Evolutionary conservation across 2,113 vertebrate genomes (phyloP).

Genomic region (Hirundichthys speculiger): DNA sequence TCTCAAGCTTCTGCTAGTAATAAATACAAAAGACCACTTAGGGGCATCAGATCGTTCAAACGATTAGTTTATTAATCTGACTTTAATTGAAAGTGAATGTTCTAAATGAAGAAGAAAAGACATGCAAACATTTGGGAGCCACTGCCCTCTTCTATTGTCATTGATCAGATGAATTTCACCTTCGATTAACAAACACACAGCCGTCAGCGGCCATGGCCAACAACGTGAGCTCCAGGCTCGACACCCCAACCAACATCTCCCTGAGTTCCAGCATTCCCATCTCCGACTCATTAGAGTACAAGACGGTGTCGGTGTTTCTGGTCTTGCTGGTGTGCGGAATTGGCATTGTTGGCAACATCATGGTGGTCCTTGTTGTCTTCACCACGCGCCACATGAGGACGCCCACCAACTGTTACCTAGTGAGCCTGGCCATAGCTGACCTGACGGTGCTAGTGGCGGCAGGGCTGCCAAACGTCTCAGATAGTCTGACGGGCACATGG

Average conservation of each 20-base stretch:
- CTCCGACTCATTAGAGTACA: slow-evolving; percentile 78
- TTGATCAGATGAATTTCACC: slow-evolving; percentile 1
- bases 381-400: slow-evolving; percentile 83
- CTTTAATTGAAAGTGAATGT: slow-evolving; percentile 3
- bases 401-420: slow-evolving; percentile 86
- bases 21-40: too few relatives aligned
- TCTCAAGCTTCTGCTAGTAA: too few relatives aligned
- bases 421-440: slow-evolving; percentile 84
- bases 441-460: slow-evolving; percentile 83
- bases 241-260: slow-evolving; percentile 79
- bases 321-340: slow-evolving; percentile 80
- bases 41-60: not conserved
- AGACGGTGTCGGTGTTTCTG: slow-evolving; percentile 79
- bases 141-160: not conserved
- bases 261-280: slow-evolving; percentile 51
- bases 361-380: slow-evolving; percentile 86
- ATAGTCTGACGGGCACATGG: slow-evolving; percentile 83
- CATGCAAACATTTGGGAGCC: slow-evolving; percentile 1
- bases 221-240: slow-evolving; percentile 71
- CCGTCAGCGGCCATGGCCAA: slow-evolving; percentile 64
- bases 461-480: slow-evolving; percentile 81
- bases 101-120: slow-evolving; percentile 25
- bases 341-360: slow-evolving; percentile 85
- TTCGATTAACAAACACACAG: not conserved
- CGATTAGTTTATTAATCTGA: not conserved